Evolutionary conservation across 2,888 invertebrate species (phyloP).

Genomic region (Drosophila lacicola): DNA sequence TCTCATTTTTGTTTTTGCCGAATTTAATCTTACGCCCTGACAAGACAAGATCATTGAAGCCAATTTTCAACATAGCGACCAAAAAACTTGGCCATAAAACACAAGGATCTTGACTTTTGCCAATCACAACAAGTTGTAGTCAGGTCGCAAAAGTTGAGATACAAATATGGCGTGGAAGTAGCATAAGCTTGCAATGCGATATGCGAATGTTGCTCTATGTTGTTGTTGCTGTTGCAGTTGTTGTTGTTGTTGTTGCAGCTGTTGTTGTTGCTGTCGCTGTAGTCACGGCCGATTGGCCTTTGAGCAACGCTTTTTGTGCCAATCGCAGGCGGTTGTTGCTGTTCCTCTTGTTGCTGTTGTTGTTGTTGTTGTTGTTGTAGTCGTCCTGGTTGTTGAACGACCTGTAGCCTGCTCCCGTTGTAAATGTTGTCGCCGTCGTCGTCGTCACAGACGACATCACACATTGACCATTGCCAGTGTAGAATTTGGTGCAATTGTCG

Average conservation of each 20-base stretch:
- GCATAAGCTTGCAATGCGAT: constrained; percentile 47
- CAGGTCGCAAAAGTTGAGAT: constrained; percentile 35
- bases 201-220: constrained; percentile 41
- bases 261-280: constrained; percentile 41
- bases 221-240: constrained; percentile 29
- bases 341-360: neutral
- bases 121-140: constrained; percentile 43
- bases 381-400: constrained; percentile 47
- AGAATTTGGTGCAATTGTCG: constrained; percentile 75
- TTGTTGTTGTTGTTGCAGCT: constrained; percentile 24
- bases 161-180: constrained; percentile 51
- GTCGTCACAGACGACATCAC: constrained; percentile 82
- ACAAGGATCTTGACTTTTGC: constrained; percentile 51
- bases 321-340: constrained; percentile 51
- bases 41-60: constrained; percentile 27
- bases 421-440: constrained; percentile 70
- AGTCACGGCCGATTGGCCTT: constrained; percentile 76
- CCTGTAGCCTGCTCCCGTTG: constrained; percentile 76
- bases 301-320: constrained; percentile 52
- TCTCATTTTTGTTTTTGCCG: too few relatives aligned
- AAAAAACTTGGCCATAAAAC: constrained; percentile 57
- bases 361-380: constrained; percentile 20
- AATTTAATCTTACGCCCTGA: neutral
- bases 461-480: constrained; percentile 74
- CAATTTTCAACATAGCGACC: constrained; percentile 70